Conservation (phyloP, 2,888 invertebrate genomes). For the Rapana venosa region DNA sequence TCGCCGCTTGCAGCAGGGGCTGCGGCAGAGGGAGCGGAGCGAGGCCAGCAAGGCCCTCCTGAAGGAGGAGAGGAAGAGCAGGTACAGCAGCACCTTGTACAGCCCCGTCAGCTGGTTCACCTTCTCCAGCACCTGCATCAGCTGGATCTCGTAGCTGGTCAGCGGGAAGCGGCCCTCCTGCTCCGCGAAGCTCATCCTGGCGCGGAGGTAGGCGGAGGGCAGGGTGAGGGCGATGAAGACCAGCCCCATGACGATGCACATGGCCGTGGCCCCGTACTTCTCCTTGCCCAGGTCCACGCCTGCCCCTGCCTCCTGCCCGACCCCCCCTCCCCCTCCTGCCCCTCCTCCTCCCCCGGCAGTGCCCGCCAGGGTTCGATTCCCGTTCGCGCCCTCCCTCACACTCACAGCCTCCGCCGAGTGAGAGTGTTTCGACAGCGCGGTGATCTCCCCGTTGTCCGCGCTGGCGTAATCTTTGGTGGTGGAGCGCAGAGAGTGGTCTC, state of each 20-base stretch:
- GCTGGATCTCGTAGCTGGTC: slow-evolving; percentile 35
- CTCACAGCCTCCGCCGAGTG: not conserved
- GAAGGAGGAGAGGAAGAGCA: slow-evolving; percentile 32
- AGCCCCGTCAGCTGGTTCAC: slow-evolving; percentile 49
- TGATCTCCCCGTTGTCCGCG: slow-evolving; percentile 31
- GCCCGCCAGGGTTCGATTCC: not conserved
- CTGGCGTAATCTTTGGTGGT: slow-evolving; percentile 26
- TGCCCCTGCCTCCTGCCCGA: not conserved
- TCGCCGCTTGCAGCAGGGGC: not conserved
- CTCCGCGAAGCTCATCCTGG: slow-evolving; percentile 41
- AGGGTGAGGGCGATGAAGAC: slow-evolving; percentile 49
- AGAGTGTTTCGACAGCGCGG: not conserved
- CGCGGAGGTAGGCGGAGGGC: slow-evolving; percentile 49
- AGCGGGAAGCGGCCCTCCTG: slow-evolving; percentile 15
- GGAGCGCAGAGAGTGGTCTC: slow-evolving; percentile 24
- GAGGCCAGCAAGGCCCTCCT: slow-evolving; percentile 37
- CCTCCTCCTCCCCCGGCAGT: not conserved
- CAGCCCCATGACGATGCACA: slow-evolving; percentile 50
- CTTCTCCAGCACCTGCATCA: slow-evolving; percentile 47
- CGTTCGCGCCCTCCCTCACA: not conserved
- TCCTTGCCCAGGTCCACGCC: slow-evolving; percentile 47
- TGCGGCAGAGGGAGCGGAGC: not conserved
- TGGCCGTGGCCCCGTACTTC: slow-evolving; percentile 40
- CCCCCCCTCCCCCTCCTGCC: not conserved
- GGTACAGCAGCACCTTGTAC: slow-evolving; percentile 44